A percentile compares a stretch with the other conserved stretches of the same genome.
Conservation (phyloP, 2,888 invertebrate genomes). For the Bimastos eiseni region DNA sequence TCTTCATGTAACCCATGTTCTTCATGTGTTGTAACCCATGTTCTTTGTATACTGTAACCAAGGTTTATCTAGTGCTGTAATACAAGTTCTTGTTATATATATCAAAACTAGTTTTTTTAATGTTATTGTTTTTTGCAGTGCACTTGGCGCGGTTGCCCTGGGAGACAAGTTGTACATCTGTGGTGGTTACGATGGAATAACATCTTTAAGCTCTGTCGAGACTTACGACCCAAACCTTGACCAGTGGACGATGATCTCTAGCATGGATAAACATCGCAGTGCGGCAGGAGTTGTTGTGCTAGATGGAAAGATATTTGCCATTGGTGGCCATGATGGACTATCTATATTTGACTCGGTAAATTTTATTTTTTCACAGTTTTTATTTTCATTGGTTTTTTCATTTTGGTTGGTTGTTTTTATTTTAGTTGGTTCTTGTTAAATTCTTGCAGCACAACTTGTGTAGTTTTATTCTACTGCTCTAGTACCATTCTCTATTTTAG, state of each 20-base stretch:
- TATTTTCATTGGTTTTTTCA: not conserved
- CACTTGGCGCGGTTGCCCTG: constrained; percentile 58
- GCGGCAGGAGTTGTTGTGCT: constrained; percentile 75
- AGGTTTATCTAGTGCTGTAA: not conserved
- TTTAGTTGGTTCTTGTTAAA: not conserved
- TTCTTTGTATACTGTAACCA: no score
- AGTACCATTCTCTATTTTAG: not conserved
- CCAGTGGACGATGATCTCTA: constrained; percentile 73
- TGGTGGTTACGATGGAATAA: constrained; percentile 61
- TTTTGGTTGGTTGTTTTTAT: not conserved
- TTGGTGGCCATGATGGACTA: constrained; percentile 85
- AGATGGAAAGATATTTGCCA: constrained; percentile 76
- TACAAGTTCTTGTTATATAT: not conserved
- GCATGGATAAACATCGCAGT: constrained; percentile 75
- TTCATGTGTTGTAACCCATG: not conserved
- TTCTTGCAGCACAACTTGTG: not conserved
- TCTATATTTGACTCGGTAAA: constrained; percentile 81
- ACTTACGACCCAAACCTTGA: constrained; percentile 55
- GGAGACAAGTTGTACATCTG: constrained; percentile 58
- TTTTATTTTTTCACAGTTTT: constrained; percentile 29
- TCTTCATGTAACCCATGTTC: not conserved
- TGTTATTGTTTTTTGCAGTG: constrained; percentile 49
- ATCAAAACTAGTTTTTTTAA: not conserved
- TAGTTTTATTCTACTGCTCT: not conserved
- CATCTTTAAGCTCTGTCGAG: constrained; percentile 59